Evolutionary conservation across 2,888 invertebrate species (phyloP), one percentile per base, ranked within the genome.

Genomic region (Philhelius pedissequus): DNA sequence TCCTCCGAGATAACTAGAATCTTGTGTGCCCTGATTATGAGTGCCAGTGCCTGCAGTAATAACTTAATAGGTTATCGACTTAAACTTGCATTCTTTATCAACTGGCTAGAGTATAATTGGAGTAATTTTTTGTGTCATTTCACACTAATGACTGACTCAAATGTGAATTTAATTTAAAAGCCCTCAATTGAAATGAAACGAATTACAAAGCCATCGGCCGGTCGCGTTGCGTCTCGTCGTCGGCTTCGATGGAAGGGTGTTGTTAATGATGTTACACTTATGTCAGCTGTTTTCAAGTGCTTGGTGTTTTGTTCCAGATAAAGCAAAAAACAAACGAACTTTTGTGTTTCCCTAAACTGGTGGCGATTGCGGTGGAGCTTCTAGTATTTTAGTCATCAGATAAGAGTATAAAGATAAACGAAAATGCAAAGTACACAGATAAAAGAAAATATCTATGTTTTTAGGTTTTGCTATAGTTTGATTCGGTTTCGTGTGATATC

Each of bases 241-340:
- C 8, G 11, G 32, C n/a, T n/a, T 32, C 30, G 18, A 35, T 18
- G 18, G 18, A 58, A 56, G 71, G 18, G 71, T 71, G 22, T 38
- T 35, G 32, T 32, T 15, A 32, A 73, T 79, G 38, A 60, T 43
- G 73, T 27, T 40, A 52, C 66, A 82, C 71, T 76, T 18, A 13
- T 68, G 66, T 82, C 81, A 82, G 81, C 81, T 82, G 81, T 68
- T 76, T 52, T 81, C 45, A 38, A 81, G 81, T 76, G 76, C 7
- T 25, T 64, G 25, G 38, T 58, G n/a, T 58, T 56, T 35, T 56
- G 3, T 58, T 20, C 1, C n/a, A 56, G 75, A 71, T 71, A 76
- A 70, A 60, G n/a, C 9, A 30, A 18, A 52, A 15, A 25, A 25
- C 1, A 38, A 40, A 4, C 20, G 18, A 4, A 30, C 58, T 38